These are phyloP conservation scores for Smittia aterrima DNA, from an alignment of 2,888 invertebrate genomes.

Conservation along the genomic window DNA sequence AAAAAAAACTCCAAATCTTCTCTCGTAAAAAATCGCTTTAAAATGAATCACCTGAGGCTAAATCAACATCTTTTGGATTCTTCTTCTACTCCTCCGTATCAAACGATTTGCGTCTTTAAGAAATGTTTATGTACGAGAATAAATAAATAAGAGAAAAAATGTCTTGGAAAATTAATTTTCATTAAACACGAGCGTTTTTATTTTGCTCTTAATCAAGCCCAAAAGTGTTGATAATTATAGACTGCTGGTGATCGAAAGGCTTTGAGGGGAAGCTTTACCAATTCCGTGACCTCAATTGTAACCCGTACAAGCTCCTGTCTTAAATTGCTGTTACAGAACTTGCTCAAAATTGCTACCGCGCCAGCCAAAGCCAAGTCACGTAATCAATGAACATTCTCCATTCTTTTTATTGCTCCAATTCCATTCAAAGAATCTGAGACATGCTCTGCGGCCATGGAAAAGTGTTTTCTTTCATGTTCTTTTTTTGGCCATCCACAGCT, in stretches of 20 bases:
- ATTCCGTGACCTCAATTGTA: neutral
- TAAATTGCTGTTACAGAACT: neutral
- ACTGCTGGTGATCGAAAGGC: neutral
- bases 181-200: neutral
- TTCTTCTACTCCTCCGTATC: neutral
- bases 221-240: conserved; percentile 19
- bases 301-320: neutral
- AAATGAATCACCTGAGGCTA: conserved; percentile 41
- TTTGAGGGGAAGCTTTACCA: neutral
- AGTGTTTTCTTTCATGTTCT: neutral
- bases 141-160: neutral
- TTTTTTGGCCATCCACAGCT: conserved; percentile 11
- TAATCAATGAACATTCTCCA: neutral
- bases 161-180: conserved; percentile 13
- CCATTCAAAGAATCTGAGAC: neutral
- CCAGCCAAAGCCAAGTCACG: too few species aligned
- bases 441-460: conserved; percentile 32
- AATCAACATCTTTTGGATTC: conserved; percentile 31
- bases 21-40: conserved; percentile 39
- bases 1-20: conserved; percentile 15
- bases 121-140: neutral
- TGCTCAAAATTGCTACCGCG: too few species aligned
- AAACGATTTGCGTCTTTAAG: neutral
- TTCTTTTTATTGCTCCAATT: neutral
- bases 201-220: conserved; percentile 10